phyloP scores from a whole-genome alignment of 2,888 invertebrate species.

The Limulus polyphemus region DNA sequence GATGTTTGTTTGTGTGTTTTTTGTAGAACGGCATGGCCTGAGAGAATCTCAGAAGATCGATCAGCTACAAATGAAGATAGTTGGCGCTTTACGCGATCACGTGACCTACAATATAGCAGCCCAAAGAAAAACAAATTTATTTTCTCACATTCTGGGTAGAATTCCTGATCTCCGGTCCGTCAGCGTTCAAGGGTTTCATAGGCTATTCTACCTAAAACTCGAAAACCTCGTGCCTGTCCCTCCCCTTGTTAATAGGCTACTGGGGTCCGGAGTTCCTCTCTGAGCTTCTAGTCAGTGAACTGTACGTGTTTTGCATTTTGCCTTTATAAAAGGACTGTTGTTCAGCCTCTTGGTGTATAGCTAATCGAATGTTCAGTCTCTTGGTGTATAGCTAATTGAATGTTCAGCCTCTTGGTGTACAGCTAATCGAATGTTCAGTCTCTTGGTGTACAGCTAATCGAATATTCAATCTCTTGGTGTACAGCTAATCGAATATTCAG shows the following conservation, averaged over 20 bases:
- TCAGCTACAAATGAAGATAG: constrained; percentile 90
- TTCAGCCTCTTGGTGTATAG: no score
- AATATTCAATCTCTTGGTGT: no score
- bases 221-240: constrained; percentile 85
- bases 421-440: no score
- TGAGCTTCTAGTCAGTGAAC: constrained; percentile 33
- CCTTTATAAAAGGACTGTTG: no score
- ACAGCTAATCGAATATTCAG: no score
- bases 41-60: constrained; percentile 85
- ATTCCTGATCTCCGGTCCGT: constrained; percentile 82
- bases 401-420: no score
- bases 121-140: constrained; percentile 80
- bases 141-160: constrained; percentile 81
- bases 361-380: no score
- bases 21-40: constrained; percentile 76
- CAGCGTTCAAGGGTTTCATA: constrained; percentile 82
- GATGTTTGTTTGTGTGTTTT: no score
- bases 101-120: constrained; percentile 82
- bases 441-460: no score
- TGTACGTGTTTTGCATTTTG: no score
- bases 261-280: constrained; percentile 85
- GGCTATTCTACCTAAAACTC: constrained; percentile 84
- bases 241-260: constrained; percentile 87
- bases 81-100: constrained; percentile 87
- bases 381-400: no score